Evolutionary conservation across 30 jellyfish, hydroid and myxozoan genomes (phyloP).

Genomic region (Hydractinia symbiolongicarpus): DNA sequence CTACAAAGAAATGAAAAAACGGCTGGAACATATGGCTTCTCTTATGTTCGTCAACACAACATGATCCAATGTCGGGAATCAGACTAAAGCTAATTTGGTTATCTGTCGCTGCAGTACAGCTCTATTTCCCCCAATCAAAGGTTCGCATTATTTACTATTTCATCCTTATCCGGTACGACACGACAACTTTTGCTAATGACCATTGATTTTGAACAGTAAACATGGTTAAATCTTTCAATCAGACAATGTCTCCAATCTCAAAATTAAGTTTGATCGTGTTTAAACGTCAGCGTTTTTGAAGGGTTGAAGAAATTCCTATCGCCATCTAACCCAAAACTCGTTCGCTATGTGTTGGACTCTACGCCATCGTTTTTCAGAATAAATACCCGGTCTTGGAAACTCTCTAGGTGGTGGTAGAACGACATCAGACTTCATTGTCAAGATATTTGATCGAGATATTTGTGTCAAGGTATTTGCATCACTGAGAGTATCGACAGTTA

Average conservation of each 20-base stretch:
- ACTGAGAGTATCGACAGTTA: constrained; percentile 26
- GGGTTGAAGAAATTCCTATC: constrained; percentile 18
- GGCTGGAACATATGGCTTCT: too few species aligned
- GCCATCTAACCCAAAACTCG: constrained; percentile 20
- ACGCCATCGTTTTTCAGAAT: constrained; percentile 14
- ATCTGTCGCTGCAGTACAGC: too few species aligned
- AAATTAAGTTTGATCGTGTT: background rate
- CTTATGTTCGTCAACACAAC: too few species aligned
- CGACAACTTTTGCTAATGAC: too few species aligned
- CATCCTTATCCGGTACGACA: too few species aligned
- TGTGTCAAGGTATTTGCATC: constrained; percentile 6
- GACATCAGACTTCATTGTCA: constrained; percentile 24
- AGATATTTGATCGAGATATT: constrained; percentile 10
- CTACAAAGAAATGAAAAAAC: too few species aligned
- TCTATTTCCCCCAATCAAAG: too few species aligned
- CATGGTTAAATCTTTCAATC: too few species aligned
- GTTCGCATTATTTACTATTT: too few species aligned
- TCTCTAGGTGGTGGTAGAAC: constrained; percentile 27
- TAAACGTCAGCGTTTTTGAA: background rate
- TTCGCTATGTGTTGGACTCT: constrained; percentile 27
- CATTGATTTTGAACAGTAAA: too few species aligned
- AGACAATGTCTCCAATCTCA: constrained; percentile 22
- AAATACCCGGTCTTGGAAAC: constrained; percentile 4
- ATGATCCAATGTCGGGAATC: too few species aligned
- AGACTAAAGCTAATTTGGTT: too few species aligned